A percentile compares a stretch with the other conserved stretches of the same genome.
Conservation (phyloP, 2,888 invertebrate genomes). For the Leuctra nigra region DNA sequence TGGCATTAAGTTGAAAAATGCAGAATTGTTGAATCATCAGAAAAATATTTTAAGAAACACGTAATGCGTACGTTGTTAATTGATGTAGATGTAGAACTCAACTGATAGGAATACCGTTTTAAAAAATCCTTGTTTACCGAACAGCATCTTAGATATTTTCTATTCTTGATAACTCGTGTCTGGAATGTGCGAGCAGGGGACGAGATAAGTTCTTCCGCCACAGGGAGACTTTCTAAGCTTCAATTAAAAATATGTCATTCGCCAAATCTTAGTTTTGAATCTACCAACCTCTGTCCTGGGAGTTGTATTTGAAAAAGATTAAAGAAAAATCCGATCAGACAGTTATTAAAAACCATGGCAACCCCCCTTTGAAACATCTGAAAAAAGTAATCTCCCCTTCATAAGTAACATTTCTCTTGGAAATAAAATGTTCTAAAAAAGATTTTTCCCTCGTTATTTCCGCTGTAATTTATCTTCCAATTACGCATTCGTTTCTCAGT, state of each 20-base stretch:
- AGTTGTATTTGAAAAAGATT: not conserved
- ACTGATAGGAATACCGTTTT: too few relatives aligned
- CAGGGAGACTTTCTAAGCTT: too few relatives aligned
- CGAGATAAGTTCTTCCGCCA: too few relatives aligned
- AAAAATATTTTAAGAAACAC: too few relatives aligned
- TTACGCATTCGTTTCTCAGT: conserved; percentile 20
- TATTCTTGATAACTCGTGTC: too few relatives aligned
- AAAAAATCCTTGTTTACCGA: too few relatives aligned
- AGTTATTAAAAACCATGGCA: conserved; percentile 11
- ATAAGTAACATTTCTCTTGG: conserved; percentile 6
- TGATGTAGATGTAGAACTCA: too few relatives aligned
- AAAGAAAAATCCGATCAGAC: conserved; percentile 7
- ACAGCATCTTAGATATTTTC: too few relatives aligned
- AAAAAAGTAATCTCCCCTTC: conserved; percentile 12
- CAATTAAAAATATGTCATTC: not conserved
- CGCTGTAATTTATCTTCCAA: conserved; percentile 27
- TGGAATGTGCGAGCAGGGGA: too few relatives aligned
- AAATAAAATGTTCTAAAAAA: conserved; percentile 10
- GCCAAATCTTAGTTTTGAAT: not conserved
- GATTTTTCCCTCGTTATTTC: conserved; percentile 23
- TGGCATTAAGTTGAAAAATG: not conserved
- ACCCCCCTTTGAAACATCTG: not conserved
- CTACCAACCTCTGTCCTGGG: not conserved
- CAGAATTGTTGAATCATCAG: too few relatives aligned
- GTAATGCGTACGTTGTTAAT: too few relatives aligned